phyloP scores from a whole-genome alignment of 2,113 vertebrate species.

The Nyctereutes procyonoides region DNA sequence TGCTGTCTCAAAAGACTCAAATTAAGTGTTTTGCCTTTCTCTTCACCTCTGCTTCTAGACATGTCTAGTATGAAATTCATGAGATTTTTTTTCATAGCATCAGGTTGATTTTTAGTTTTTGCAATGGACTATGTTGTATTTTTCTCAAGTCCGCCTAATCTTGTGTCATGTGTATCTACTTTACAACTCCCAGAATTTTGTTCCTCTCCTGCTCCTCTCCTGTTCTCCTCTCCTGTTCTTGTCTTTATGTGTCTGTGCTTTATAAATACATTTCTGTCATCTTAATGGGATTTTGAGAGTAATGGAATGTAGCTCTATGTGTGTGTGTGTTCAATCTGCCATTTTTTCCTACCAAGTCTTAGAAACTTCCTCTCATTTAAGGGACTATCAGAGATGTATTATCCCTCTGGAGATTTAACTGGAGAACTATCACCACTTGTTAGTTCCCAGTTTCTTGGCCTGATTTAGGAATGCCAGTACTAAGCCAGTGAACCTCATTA shows the following conservation, averaged over 20 bases:
- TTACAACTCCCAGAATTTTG: neutral
- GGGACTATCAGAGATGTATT: neutral
- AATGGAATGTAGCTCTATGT: neutral
- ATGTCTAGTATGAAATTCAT: neutral
- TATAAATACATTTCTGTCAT: neutral
- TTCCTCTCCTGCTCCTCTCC: neutral
- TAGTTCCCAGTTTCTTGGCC: neutral
- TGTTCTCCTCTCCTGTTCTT: neutral
- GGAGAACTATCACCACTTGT: neutral
- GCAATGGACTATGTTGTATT: neutral
- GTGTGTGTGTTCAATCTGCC: neutral
- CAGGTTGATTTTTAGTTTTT: neutral
- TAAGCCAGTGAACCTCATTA: neutral
- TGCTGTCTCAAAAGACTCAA: neutral
- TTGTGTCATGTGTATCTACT: neutral
- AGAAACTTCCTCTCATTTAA: constrained; percentile 15
- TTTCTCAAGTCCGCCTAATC: neutral
- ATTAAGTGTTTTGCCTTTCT: neutral
- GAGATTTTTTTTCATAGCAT: neutral
- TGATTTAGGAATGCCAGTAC: neutral
- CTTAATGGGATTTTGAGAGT: neutral
- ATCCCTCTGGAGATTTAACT: neutral
- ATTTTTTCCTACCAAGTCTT: neutral
- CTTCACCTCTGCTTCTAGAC: neutral
- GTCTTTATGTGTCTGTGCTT: neutral